Evolutionary conservation across 2,888 invertebrate genomes (phyloP), one percentile per base, ranked within the genome.

Genomic region (Ennomos quercinarius): DNA sequence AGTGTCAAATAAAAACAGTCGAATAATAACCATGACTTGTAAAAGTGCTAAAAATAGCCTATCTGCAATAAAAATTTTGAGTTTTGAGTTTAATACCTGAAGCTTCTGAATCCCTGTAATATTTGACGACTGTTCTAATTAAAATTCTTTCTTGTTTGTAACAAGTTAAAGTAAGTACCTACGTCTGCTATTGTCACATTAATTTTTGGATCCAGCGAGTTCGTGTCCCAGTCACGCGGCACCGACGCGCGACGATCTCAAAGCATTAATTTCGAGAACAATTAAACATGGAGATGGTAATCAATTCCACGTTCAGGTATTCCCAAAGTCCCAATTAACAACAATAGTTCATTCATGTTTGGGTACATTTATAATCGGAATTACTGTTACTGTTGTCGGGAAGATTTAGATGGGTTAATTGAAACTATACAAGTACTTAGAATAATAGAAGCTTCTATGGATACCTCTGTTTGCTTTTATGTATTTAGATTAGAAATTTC

Each of bases 341-440:
- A 53, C 59, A 50, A 55, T 60, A 46, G 60, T 50, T 55, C 13
- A 58, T 58, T 52, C 27, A 45, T 44, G 59, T 50, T 59, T 46
- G 60, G 50, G 48, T 45, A 52, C 53, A 46, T 46, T 54, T 44
- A 39, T 60, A 11, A 50, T 50, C 9, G 45, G 45, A 38, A 53
- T 38, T 27, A 52, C 37, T 37, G 43, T 41, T 57, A 35, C 10
- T 39, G 51, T 51, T 36, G 46, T 42, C 8, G 39, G 39, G 35
- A 44, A 38, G 47, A 57, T 57, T 52, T 57, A 52, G 44, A 10
- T 38, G 34, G 17, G 36, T 46, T 10, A 27, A 43, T 43, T 34
- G 11, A 46, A n/a, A 46, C 27, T 27, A 17, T 17, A 27, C 27
- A 27, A 27, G 27, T 27, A 27, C 27, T 10, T 39, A 8, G 11